phyloP scores from a whole-genome alignment of 2,113 vertebrate species.

The Porphyrio hochstetteri region DNA sequence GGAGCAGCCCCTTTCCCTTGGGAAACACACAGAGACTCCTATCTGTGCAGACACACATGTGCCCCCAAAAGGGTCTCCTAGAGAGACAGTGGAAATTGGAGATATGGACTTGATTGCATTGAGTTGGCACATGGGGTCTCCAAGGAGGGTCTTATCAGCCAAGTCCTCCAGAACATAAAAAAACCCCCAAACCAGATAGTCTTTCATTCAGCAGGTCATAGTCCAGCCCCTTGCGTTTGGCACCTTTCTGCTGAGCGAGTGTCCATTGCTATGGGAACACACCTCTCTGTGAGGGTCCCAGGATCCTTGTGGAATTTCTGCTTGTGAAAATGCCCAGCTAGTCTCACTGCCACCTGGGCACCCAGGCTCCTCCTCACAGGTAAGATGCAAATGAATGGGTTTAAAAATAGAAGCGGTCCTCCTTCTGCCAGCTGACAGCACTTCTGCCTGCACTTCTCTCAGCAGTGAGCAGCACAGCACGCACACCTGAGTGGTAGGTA shows the following conservation, averaged over 20 bases:
- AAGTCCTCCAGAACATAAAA: not conserved
- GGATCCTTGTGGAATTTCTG: not conserved
- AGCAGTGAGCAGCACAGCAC: not conserved
- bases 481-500: too few relatives aligned
- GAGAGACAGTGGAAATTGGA: not conserved
- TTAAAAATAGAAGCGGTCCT: not conserved
- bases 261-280: not conserved
- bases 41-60: not conserved
- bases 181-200: not conserved
- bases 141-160: not conserved
- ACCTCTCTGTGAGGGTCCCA: not conserved
- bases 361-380: not conserved
- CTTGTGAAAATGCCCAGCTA: not conserved
- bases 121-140: not conserved
- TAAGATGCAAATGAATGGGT: not conserved
- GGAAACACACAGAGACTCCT: not conserved
- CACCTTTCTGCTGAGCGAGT: not conserved
- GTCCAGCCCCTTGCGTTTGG: not conserved
- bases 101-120: not conserved
- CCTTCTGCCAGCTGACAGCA: not conserved
- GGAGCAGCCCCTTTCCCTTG: not conserved
- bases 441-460: not conserved
- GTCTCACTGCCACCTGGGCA: accelerated
- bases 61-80: not conserved
- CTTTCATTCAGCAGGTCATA: not conserved